These are phyloP conservation scores for Aricia artaxerxes DNA, from an alignment of 2,888 invertebrate species.

Conservation along the genomic window DNA sequence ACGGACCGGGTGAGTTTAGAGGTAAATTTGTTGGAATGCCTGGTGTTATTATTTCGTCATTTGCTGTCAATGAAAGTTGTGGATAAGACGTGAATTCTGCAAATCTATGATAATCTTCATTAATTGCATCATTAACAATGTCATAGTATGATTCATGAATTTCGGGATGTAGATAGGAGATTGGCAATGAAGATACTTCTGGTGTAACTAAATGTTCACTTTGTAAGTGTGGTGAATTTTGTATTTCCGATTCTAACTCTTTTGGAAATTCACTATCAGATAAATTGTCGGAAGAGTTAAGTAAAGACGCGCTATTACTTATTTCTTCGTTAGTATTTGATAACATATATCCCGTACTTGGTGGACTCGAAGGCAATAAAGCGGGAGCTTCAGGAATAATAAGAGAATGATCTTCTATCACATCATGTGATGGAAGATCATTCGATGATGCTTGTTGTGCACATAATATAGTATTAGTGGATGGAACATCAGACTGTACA, in stretches of 20 bases:
- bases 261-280: not conserved
- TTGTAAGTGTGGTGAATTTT: not conserved
- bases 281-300: not conserved
- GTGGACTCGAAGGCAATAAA: conserved; percentile 42
- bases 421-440: not conserved
- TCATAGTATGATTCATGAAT: not conserved
- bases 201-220: not conserved
- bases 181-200: not conserved
- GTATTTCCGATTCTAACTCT: not conserved
- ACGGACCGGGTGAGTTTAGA: not conserved
- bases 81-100: conserved; percentile 5
- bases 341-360: conserved; percentile 13
- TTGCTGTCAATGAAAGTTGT: not conserved
- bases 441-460: not conserved
- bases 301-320: not conserved
- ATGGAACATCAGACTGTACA: not conserved
- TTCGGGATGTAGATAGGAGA: not conserved
- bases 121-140: not conserved
- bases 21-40: conserved; percentile 1
- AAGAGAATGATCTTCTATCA: conserved; percentile 26
- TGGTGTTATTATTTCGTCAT: not conserved
- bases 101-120: not conserved
- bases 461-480: not conserved
- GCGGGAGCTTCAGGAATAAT: conserved; percentile 34
- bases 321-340: not conserved